These are phyloP conservation scores for Phyllotreta striolata DNA, from an alignment of 2,888 invertebrate species.

Conservation along the genomic window DNA sequence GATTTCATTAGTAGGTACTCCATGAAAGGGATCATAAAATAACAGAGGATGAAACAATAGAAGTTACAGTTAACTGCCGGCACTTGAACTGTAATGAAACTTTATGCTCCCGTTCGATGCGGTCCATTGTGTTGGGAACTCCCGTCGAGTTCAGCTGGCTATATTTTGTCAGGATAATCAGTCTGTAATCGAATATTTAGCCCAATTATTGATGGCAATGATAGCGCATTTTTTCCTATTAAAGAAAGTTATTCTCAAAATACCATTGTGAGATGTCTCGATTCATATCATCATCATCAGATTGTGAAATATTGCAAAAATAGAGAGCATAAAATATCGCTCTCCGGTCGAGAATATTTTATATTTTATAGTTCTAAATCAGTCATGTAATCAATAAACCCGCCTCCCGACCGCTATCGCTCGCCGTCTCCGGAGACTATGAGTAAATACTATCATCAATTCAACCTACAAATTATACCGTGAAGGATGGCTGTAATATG, in stretches of 20 bases:
- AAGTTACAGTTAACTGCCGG: slow-evolving; percentile 45
- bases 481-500: slow-evolving; percentile 50
- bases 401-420: slow-evolving; percentile 39
- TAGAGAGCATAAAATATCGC: slow-evolving; percentile 6
- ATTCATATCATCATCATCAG: too few species aligned
- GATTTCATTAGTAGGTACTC: slow-evolving; percentile 38
- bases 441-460: slow-evolving; percentile 56
- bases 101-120: slow-evolving; percentile 37
- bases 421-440: slow-evolving; percentile 47
- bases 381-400: slow-evolving; percentile 27
- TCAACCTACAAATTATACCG: slow-evolving; percentile 55
- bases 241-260: not conserved
- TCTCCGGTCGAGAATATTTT: not conserved
- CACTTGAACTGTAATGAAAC: slow-evolving; percentile 45
- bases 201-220: slow-evolving; percentile 30
- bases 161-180: slow-evolving; percentile 47
- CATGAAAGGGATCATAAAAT: slow-evolving; percentile 34
- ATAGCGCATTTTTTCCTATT: slow-evolving; percentile 7
- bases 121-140: slow-evolving; percentile 42
- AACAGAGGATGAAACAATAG: slow-evolving; percentile 53
- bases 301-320: too few species aligned
- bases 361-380: slow-evolving; percentile 13
- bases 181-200: slow-evolving; percentile 51
- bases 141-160: slow-evolving; percentile 51
- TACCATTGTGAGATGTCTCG: too few species aligned